Evolutionary conservation across 2,113 vertebrate species (phyloP).

Genomic region (Semnornis frantzii): DNA sequence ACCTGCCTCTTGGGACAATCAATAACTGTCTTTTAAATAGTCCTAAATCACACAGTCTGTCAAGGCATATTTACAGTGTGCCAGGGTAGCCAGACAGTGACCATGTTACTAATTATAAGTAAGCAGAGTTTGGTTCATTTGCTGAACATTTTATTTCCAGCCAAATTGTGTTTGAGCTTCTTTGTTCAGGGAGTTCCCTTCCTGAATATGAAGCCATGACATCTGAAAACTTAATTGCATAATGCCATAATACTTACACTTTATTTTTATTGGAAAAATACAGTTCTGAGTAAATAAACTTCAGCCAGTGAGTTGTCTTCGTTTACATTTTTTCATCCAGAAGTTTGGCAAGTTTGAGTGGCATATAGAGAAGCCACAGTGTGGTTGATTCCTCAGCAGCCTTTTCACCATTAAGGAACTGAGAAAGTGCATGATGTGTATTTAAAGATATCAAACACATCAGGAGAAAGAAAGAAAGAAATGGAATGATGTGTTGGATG

Average conservation of each 20-base stretch:
- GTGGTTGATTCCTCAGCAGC: background rate
- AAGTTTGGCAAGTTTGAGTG: background rate
- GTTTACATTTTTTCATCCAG: background rate
- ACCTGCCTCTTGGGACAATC: background rate
- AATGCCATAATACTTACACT: background rate
- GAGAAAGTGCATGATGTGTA: background rate
- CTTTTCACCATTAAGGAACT: background rate
- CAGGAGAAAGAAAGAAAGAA: background rate
- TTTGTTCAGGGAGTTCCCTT: slow-evolving; percentile 14
- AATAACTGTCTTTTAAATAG: background rate
- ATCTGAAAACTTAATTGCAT: background rate
- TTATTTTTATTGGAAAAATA: background rate
- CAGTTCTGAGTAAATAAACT: background rate
- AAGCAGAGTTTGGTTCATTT: background rate
- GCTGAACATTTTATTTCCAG: background rate
- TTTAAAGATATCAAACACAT: background rate
- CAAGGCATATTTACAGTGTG: background rate
- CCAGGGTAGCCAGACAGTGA: background rate
- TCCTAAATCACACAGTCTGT: background rate
- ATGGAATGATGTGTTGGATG: background rate
- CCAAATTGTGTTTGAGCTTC: background rate
- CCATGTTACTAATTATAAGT: background rate
- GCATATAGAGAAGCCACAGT: background rate
- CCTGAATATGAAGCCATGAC: background rate
- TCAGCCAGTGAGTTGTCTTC: background rate